Percentiles rank a stretch among this genome's conserved stretches.
These are phyloP conservation scores for Melikaiella ostensackeni DNA, from an alignment of 2,888 invertebrate genomes.

Conservation along the genomic window DNA sequence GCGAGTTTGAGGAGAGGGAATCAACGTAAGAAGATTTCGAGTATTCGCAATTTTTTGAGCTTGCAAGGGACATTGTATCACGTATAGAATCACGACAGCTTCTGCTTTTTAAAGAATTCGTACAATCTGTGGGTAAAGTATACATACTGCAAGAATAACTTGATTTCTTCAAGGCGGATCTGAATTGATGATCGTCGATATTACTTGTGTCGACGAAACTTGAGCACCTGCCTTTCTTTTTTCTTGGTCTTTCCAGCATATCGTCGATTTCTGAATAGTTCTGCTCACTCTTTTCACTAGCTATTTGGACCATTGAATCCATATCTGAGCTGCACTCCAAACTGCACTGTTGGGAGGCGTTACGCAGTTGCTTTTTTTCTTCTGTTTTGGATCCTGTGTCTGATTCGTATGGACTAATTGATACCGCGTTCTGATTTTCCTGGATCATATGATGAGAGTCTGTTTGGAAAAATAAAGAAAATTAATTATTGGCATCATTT, in stretches of 20 bases:
- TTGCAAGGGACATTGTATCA: constrained; percentile 66
- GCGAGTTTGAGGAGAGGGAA: constrained; percentile 57
- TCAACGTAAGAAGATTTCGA: constrained; percentile 66
- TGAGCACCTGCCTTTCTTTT: constrained; percentile 53
- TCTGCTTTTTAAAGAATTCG: constrained; percentile 56
- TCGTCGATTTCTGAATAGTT: constrained; percentile 72
- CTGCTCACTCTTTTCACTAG: constrained; percentile 72
- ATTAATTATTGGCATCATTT: neutral
- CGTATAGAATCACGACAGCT: constrained; percentile 70
- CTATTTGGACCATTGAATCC: constrained; percentile 69
- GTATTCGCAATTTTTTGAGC: constrained; percentile 64
- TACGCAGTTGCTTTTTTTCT: constrained; percentile 79
- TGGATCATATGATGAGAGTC: constrained; percentile 49
- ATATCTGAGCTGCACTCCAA: constrained; percentile 83
- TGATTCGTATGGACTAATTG: constrained; percentile 66
- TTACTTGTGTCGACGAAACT: constrained; percentile 59
- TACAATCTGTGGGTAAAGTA: constrained; percentile 60
- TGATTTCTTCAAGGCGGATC: constrained; percentile 56
- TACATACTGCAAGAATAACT: constrained; percentile 70
- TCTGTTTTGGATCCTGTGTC: constrained; percentile 67
- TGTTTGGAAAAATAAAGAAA: constrained; percentile 20
- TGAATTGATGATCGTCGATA: constrained; percentile 49
- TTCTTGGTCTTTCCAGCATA: constrained; percentile 55
- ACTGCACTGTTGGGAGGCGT: constrained; percentile 85
- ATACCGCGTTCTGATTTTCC: constrained; percentile 48